Base-by-base conservation (phyloP, 2,797 vertebrate species). In the Champsocephalus gunnari region DNA sequence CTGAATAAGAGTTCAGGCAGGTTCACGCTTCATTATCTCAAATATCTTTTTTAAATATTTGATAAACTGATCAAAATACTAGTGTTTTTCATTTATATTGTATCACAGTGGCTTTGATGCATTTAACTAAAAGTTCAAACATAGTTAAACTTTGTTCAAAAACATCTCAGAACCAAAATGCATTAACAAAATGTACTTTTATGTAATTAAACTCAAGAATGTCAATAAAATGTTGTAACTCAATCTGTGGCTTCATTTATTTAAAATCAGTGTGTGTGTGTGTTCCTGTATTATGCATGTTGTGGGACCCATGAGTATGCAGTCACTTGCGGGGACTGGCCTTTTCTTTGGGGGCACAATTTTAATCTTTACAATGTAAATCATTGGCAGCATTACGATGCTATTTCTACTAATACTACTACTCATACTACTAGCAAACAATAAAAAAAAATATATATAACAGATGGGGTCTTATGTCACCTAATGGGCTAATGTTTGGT, bases 171-270 rank as follows among this genome's bases (percentile, higher is more conserved):
- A 91, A 77, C 54, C 62, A 77, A 89, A 84, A 61, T 64, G 51
- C 49, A 80, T 72, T 51, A 78, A 54, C 57, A 64, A 78, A 89
- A 83, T 75, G 80, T 84, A 81, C 65, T 65, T 87, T 69, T 89
- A 81, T 85, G 87, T 90, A 74, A 85, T 81, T 83, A 60, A 85
- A 84, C 59, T 86, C 24, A 75, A 80, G 59, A 87, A 87, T 77
- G 77, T 87, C 61, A 92, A 92, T 92, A 93, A 91, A 93, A 79
- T 65, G 67, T 49, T 72, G 73, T 56, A 68, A 80, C 50, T 16
- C 44, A 73, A 75, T 63, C 12, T 47, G 32, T 63, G 43, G 54
- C 16, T 9, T 71, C 1, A 1, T 17, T 50, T 28, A 21, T 64
- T 58, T 50, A 12, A 41, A 3, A 11, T n/a, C 5, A 16, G 3